These are phyloP conservation scores for Phortica magna DNA, from an alignment of 2,888 invertebrate species.

Conservation along the genomic window DNA sequence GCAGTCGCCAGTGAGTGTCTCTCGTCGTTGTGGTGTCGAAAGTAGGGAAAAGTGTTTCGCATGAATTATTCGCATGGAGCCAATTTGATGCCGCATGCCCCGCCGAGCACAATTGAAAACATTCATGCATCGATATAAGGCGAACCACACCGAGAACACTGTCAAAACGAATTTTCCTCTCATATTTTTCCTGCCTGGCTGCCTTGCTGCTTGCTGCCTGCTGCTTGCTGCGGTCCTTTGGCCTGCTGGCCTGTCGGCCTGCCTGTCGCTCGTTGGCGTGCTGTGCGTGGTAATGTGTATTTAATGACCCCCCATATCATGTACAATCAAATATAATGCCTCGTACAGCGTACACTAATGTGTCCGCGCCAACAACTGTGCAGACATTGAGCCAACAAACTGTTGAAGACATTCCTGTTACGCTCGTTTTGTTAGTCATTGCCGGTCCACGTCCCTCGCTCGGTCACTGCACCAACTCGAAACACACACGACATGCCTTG, in stretches of 20 bases:
- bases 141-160: background rate
- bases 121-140: background rate
- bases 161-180: slow-evolving; percentile 44
- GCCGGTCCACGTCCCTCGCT: background rate
- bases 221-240: background rate
- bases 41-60: slow-evolving; percentile 68
- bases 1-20: slow-evolving; percentile 11
- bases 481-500: background rate
- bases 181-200: slow-evolving; percentile 50
- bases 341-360: slow-evolving; percentile 18
- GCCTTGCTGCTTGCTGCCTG: background rate
- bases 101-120: slow-evolving; percentile 65
- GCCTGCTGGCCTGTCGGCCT: background rate
- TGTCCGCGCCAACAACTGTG: background rate
- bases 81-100: slow-evolving; percentile 70
- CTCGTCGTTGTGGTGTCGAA: slow-evolving; percentile 13
- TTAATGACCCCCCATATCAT: slow-evolving; percentile 71
- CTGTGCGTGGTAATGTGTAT: slow-evolving; percentile 65
- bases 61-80: slow-evolving; percentile 69
- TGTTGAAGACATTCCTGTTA: background rate
- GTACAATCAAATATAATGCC: slow-evolving; percentile 64
- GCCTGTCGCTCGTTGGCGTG: slow-evolving; percentile 36
- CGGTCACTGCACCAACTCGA: background rate
- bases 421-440: background rate
- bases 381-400: slow-evolving; percentile 8